Base-by-base conservation (phyloP, 2,113 vertebrate genomes). In the Microtus oregoni region DNA sequence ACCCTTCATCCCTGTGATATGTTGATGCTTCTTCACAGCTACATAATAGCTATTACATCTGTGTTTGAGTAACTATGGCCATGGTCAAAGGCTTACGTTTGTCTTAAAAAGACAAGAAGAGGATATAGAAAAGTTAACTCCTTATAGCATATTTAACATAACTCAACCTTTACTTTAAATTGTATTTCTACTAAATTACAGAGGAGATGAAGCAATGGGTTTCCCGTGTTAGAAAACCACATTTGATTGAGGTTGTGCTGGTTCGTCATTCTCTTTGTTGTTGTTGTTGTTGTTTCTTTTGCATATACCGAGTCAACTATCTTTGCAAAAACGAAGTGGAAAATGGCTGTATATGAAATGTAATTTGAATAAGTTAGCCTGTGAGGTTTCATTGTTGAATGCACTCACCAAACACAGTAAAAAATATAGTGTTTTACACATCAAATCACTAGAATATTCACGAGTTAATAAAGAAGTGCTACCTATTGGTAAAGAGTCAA, bases 111-210 rank as follows among this genome's bases (percentile, higher is more conserved):
- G 75, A 7, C 9, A 14, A 89, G 82, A 87, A 50, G 20, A 55
- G 86, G 7, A 94, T 90, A 28, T 90, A 85, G 7, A 72, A 75
- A 86, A 93, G 41, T 89, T 86, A 90, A 91, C 88, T 81, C 20
- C 76, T 79, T 44, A 67, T 30, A 95, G 1, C 12, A 41, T 81
- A 87, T 93, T 76, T 65, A 65, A 77, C 38, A 15, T 3, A 86
- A 81, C 38, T 88, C 44, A 87, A 86, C 75, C 70, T 92, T 89
- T 10, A 63, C 10, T 89, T 94, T 44, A 38, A 7, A 26, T 81
- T 87, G 35, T 87, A 91, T 95, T 89, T 88, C 2, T 94, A 58
- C 30, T 90, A 78, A 83, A 47, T 95, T 95, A 85, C 11, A 52
- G 32, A 93, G 72, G 1, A 14, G 3, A 70, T 82, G 63, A 95